A percentile compares a stretch with the other conserved stretches of the same genome.
Conservation (phyloP, 2,888 invertebrate genomes). For the Yponomeuta cagnagella region DNA sequence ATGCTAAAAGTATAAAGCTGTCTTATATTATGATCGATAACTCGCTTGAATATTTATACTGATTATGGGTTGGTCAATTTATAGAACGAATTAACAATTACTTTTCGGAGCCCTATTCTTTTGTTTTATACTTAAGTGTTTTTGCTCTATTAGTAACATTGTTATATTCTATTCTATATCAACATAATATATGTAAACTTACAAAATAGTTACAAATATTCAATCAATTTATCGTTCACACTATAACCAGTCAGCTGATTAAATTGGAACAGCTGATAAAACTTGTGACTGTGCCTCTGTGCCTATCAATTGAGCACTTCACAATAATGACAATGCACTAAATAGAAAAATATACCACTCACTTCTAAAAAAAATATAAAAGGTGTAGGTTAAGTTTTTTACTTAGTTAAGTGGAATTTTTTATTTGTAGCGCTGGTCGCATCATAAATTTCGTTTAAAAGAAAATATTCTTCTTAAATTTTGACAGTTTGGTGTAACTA, state of each 20-base stretch:
- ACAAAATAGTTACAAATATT: not conserved
- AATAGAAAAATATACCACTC: slow-evolving; percentile 11
- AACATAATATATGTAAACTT: not conserved
- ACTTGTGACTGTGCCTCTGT: slow-evolving; percentile 62
- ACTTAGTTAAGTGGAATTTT: slow-evolving; percentile 9
- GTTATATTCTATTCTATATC: not conserved
- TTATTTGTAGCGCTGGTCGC: slow-evolving; percentile 48
- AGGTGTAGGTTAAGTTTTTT: slow-evolving; percentile 12
- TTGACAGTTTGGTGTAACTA: not conserved
- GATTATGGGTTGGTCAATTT: no score
- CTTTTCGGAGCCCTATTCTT: no score
- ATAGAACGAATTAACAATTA: no score
- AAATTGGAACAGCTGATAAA: slow-evolving; percentile 14
- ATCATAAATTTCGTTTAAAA: slow-evolving; percentile 12
- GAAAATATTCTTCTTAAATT: not conserved
- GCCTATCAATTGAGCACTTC: slow-evolving; percentile 64
- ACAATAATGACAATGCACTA: slow-evolving; percentile 50
- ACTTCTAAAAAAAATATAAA: slow-evolving; percentile 10
- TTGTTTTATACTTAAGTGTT: no score
- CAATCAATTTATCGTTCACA: slow-evolving; percentile 22
- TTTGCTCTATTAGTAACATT: no score
- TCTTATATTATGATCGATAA: slow-evolving; percentile 9
- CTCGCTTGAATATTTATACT: not conserved
- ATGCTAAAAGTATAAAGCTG: slow-evolving; percentile 20
- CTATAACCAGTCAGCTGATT: slow-evolving; percentile 27